phyloP scores from a whole-genome alignment of 2,797 vertebrate species.

The Protosalanx chinensis region DNA sequence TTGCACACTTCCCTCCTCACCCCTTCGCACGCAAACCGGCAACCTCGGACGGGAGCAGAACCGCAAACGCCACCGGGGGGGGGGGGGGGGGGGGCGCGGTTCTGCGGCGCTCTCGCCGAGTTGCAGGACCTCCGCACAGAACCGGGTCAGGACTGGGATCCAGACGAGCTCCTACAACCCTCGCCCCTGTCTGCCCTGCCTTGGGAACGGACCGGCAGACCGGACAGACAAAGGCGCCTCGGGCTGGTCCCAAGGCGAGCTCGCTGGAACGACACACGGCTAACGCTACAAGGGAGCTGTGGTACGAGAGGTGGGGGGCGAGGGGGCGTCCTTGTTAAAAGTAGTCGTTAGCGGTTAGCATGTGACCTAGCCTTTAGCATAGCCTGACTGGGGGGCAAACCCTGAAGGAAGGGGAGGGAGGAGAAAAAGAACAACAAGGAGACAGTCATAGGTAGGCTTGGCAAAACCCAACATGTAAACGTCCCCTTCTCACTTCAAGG shows the following conservation, averaged over 20 bases:
- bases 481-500: conserved; percentile 64
- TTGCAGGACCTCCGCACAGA: conserved; percentile 76
- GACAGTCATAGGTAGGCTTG: conserved; percentile 64
- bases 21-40: conserved; percentile 69
- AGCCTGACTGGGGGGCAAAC: conserved; percentile 67
- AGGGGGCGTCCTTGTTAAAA: conserved; percentile 47
- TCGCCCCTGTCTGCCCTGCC: conserved; percentile 66
- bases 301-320: conserved; percentile 25
- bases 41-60: conserved; percentile 77
- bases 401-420: conserved; percentile 70
- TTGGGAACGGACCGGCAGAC: conserved; percentile 56
- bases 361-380: conserved; percentile 40
- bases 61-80: conserved; percentile 48
- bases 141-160: conserved; percentile 75
- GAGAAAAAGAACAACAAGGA: conserved; percentile 71
- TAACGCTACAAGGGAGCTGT: background rate
- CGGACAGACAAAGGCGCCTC: conserved; percentile 66
- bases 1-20: conserved; percentile 61
- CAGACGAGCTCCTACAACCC: conserved; percentile 73
- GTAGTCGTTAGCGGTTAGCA: conserved; percentile 54
- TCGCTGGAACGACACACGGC: conserved; percentile 59
- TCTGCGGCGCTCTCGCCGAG: conserved; percentile 74
- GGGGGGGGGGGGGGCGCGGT: conserved; percentile 39
- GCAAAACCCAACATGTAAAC: conserved; percentile 64
- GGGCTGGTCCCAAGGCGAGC: conserved; percentile 72